Conservation (phyloP, 2,888 invertebrate genomes). For the Hololepta plana region DNA sequence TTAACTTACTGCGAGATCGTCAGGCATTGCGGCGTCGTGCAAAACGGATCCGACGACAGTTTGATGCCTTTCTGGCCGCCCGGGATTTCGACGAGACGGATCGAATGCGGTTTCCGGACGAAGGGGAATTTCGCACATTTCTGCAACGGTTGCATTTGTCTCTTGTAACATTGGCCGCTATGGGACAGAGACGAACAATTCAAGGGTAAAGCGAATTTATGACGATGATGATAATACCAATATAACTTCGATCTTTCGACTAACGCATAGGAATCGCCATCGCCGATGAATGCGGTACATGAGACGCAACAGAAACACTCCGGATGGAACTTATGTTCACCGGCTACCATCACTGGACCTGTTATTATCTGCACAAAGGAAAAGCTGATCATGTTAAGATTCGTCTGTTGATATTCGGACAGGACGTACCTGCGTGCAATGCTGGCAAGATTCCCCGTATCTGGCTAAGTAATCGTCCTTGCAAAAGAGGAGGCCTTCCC, state of each 20-base stretch:
- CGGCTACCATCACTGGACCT: constrained; percentile 88
- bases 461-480: constrained; percentile 76
- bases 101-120: constrained; percentile 55
- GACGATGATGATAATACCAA: constrained; percentile 34
- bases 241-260: constrained; percentile 80
- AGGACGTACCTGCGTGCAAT: constrained; percentile 54
- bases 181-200: too few species aligned
- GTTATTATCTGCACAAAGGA: constrained; percentile 41
- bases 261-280: constrained; percentile 81
- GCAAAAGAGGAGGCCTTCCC: constrained; percentile 75
- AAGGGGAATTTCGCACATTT: constrained; percentile 29
- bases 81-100: constrained; percentile 68
- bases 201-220: constrained; percentile 3
- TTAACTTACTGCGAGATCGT: constrained; percentile 50
- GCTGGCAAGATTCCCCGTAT: constrained; percentile 78
- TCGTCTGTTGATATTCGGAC: too few species aligned
- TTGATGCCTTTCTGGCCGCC: constrained; percentile 44
- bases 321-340: constrained; percentile 88
- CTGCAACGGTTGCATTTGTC: constrained; percentile 44
- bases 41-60: constrained; percentile 36
- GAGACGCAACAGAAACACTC: constrained; percentile 82
- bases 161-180: constrained; percentile 61
- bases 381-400: not conserved
- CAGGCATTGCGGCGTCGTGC: constrained; percentile 38
- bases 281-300: constrained; percentile 72